Evolutionary conservation across 2,797 vertebrate species (phyloP), one percentile per base, ranked within the genome.

Genomic region (Sebastolobus alascanus): DNA sequence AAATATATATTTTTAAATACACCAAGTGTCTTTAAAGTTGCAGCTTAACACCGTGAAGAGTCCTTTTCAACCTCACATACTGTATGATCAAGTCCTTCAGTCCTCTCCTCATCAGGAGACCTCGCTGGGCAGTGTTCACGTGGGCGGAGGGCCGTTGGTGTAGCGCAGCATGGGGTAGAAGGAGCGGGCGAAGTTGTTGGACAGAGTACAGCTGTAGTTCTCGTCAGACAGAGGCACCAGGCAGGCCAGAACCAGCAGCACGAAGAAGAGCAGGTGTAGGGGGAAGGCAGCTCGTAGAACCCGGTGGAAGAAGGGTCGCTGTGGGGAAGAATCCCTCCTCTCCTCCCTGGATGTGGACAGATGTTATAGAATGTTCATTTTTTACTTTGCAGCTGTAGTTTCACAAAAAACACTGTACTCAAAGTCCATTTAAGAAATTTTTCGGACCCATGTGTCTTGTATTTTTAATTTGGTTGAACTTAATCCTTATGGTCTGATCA

Each of bases 101-200:
- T 50, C 56, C 25, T 29, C n/a, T 16, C 27, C 37, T 10, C 4
- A 1, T 18, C 58, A 25, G 25, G 35, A 40, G 13, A 25, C 5
- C 22, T 46, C 6, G 6, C 35, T 8, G 38, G n/a, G 71, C 52
- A 2, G 59, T 1, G 38, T 43, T 96, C 97, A 99, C 37, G 97
- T 98, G 3, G 98, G 98, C 0, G 98, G 98, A 0, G 98, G 98
- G 2, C 98, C 98, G 0, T 98, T 98, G 94, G 95, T 98, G 87
- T 99, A 99, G 52, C 92, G 94, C 81, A 99, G 96, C 98, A 98
- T 99, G 13, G 97, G 97, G 90, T 98, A 97, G 84, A 99, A 98
- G 68, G 98, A 99, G 50, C 96, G 96, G 72, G 98, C 98, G 0
- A 99, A 99, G 95, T 98, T 98, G 94, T 99, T 99, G 90, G 97